Conservation (phyloP, 2,113 vertebrate genomes). For the Cygnus atratus region DNA sequence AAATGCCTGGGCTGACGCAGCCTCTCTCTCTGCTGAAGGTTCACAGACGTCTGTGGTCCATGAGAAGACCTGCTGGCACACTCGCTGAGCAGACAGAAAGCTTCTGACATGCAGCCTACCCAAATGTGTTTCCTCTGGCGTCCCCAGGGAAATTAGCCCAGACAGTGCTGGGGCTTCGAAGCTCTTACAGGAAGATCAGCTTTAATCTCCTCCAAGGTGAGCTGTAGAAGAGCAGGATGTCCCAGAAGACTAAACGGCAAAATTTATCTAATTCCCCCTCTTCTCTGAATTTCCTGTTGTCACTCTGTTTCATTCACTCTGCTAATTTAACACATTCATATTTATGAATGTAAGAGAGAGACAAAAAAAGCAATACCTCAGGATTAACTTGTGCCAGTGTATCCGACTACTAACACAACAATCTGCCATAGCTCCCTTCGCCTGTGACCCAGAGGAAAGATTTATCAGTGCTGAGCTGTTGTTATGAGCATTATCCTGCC, state of each 20-base stretch:
- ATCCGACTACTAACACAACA: background rate
- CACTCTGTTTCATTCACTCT: background rate
- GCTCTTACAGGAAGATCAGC: background rate
- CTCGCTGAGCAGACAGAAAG: rapidly evolving
- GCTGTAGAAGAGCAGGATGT: background rate
- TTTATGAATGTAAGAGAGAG: background rate
- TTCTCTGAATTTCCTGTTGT: background rate
- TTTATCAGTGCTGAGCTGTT: background rate
- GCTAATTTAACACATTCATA: background rate
- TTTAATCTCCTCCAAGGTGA: background rate
- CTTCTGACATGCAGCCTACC: rapidly evolving
- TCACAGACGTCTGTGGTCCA: background rate
- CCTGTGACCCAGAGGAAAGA: background rate
- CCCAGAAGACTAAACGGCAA: background rate
- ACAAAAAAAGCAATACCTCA: background rate
- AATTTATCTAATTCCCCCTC: background rate
- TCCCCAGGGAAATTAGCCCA: background rate
- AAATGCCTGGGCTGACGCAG: background rate
- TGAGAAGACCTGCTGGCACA: background rate
- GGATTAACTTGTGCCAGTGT: background rate
- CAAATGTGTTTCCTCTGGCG: background rate
- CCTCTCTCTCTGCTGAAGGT: rapidly evolving
- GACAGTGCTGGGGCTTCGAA: background rate
- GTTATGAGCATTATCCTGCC: background rate
- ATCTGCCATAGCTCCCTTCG: background rate